phyloP scores from a whole-genome alignment of 1,140 invertebrate genomes.

The Drosophila mayri region DNA sequence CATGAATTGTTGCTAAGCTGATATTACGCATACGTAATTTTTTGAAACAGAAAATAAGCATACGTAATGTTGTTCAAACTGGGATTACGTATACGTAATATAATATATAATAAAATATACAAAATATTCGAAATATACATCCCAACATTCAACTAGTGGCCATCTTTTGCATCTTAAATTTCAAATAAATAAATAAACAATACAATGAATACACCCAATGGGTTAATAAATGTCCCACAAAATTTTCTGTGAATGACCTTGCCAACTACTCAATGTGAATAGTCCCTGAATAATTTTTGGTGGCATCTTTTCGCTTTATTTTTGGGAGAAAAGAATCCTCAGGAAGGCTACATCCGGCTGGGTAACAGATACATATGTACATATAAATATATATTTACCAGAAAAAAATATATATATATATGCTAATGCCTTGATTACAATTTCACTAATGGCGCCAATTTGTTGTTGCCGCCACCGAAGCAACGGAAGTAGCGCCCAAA shows the following conservation, averaged over 20 bases:
- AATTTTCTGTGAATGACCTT: constrained; percentile 27
- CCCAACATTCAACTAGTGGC: neutral
- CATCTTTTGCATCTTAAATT: neutral
- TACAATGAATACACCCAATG: neutral
- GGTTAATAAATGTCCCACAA: constrained; percentile 17
- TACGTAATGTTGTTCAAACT: no score
- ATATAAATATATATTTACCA: neutral
- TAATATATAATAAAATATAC: no score
- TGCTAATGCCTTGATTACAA: constrained; percentile 73
- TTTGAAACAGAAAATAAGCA: no score
- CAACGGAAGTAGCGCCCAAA: constrained; percentile 42
- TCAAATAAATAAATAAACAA: constrained; percentile 5
- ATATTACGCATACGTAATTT: no score
- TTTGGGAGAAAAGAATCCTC: constrained; percentile 9
- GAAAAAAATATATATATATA: constrained; percentile 21
- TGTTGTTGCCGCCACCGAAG: constrained; percentile 59
- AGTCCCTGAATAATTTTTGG: constrained; percentile 15
- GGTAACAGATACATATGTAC: constrained; percentile 1
- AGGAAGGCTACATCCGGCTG: constrained; percentile 21
- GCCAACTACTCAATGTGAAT: constrained; percentile 34
- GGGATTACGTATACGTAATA: no score
- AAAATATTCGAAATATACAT: neutral
- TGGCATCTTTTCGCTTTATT: constrained; percentile 14
- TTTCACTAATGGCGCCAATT: constrained; percentile 74
- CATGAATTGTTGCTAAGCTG: no score